Base-by-base conservation (phyloP, 2,888 invertebrate species). In the Spodoptera littoralis region DNA sequence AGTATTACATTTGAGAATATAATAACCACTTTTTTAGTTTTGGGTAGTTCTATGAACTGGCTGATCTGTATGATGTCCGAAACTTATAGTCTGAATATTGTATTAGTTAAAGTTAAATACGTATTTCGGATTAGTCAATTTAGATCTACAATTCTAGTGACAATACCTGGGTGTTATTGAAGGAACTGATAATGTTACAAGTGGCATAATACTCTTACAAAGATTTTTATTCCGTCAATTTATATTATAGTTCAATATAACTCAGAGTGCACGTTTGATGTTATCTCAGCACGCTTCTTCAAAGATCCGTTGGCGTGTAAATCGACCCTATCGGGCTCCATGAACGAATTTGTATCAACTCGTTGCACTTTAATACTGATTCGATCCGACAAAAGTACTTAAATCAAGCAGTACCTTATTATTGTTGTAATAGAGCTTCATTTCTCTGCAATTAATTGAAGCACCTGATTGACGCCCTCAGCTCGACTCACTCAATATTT, bases 301-400 rank as follows among this genome's bases (percentile, higher is more conserved):
- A 61, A 53, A 72, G 64, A 56, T 72, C 59, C 50, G 65, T 70
- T 42, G 70, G 71, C 70, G 70, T 68, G 65, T 60, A 69, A 69
- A 69, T 70, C 64, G 69, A 65, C 67, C 66, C 63, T 60, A 70
- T 71, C 58, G 45, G 52, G 49, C 53, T 22, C 60, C 55, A 62
- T 77, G 80, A 80, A 76, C 79, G 76, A 81, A 83, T 82, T 80
- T 76, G 75, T 82, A 81, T 80, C 81, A 69, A 80, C 69, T 83
- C 83, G 83, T 80, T 77, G 77, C 58, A 70, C 56, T 77, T 76
- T 81, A 83, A 82, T 53, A 81, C 81, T 84, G 83, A 84, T 84
- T 82, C 79, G 75, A 65, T 57, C 65, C 67, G 71, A 83, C 73
- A 82, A 84, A 84, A 84, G 76, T 77, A 72, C 76, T 70, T 83